Conservation (phyloP, 2,888 invertebrate species). For the Pterostichus niger region DNA sequence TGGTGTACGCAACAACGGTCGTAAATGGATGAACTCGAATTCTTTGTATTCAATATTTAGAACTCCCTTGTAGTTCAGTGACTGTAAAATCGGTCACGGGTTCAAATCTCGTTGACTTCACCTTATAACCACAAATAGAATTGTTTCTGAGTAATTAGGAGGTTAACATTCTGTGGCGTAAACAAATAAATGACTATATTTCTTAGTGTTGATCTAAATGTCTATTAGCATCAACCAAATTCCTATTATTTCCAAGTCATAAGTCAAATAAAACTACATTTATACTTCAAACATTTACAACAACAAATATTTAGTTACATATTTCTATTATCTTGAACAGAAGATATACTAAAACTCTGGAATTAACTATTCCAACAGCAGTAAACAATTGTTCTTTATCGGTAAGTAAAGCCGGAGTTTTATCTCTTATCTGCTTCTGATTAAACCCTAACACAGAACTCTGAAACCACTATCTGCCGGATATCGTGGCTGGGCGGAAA, state of each 20-base stretch:
- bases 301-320: constrained; percentile 16
- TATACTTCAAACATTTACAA: neutral
- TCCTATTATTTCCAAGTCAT: neutral
- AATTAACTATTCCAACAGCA: constrained; percentile 22
- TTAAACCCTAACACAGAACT: constrained; percentile 17
- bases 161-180: too few species aligned
- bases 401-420: constrained; percentile 23
- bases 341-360: constrained; percentile 23
- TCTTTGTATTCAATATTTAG: too few species aligned
- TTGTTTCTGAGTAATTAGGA: too few species aligned
- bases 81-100: too few species aligned
- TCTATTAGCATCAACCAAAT: neutral
- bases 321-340: constrained; percentile 8
- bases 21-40: too few species aligned
- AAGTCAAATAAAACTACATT: too few species aligned
- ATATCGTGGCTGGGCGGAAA: constrained; percentile 37
- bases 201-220: too few species aligned
- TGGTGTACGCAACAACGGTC: too few species aligned
- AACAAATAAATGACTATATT: too few species aligned
- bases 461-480: constrained; percentile 46
- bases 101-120: too few species aligned
- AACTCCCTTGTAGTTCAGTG: too few species aligned
- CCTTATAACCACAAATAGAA: too few species aligned
- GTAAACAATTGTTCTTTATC: constrained; percentile 22
- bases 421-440: neutral